These are phyloP conservation scores for Melanerpes aurifrons DNA, from an alignment of 2,113 vertebrate genomes.

Conservation along the genomic window DNA sequence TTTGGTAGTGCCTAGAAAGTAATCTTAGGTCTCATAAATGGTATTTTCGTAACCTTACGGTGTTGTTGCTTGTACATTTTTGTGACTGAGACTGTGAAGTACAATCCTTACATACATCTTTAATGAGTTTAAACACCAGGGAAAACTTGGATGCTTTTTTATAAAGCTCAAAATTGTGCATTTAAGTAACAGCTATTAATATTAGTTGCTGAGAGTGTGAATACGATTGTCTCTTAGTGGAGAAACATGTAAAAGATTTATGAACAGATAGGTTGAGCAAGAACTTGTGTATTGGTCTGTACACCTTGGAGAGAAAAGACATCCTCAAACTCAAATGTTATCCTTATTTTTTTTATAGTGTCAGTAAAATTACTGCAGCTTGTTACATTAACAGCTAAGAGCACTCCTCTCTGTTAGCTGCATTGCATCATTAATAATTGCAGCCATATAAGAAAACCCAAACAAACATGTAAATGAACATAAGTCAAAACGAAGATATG, in stretches of 20 bases:
- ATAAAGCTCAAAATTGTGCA: fast-evolving
- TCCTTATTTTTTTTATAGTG: too few species aligned
- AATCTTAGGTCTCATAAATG: fast-evolving
- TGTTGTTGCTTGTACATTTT: neutral
- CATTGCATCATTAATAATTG: neutral
- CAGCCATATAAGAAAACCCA: neutral
- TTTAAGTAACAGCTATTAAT: neutral
- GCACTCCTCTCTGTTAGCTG: neutral
- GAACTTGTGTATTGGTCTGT: neutral
- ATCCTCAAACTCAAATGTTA: too few species aligned
- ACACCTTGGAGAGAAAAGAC: neutral
- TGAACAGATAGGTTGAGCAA: neutral
- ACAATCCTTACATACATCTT: fast-evolving
- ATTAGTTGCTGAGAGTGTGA: neutral
- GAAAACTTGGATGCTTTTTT: neutral
- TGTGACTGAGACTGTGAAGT: neutral
- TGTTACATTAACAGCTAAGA: fast-evolving
- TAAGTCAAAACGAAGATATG: neutral
- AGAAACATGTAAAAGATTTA: neutral
- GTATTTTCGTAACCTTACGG: fast-evolving
- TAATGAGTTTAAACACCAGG: neutral
- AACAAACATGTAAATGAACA: neutral
- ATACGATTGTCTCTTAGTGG: neutral
- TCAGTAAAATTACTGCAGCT: neutral
- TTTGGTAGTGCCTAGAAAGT: fast-evolving